Conservation (phyloP, 2,888 invertebrate species). For the Anthophora plumipes region DNA sequence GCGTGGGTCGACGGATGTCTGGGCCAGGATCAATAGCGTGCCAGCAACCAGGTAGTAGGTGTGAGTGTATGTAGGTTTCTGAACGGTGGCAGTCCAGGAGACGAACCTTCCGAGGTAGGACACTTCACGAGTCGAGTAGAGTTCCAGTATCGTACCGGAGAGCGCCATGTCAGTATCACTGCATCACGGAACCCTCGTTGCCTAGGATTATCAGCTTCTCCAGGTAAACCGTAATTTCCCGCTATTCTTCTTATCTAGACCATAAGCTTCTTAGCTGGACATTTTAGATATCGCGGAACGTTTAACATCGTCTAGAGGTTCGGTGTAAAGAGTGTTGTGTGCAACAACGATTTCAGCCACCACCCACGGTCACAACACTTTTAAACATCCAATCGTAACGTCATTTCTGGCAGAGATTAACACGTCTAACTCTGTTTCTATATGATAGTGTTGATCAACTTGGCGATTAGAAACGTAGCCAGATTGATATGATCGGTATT, state of each 20-base stretch:
- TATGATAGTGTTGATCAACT: neutral
- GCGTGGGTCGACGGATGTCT: constrained; percentile 82
- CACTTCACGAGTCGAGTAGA: constrained; percentile 74
- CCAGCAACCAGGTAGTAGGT: constrained; percentile 82
- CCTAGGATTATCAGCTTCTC: constrained; percentile 82
- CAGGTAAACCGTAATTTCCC: constrained; percentile 75
- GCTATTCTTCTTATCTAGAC: neutral
- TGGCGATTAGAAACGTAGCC: neutral
- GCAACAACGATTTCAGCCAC: constrained; percentile 23
- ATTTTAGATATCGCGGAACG: neutral
- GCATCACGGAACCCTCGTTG: constrained; percentile 78
- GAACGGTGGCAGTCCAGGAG: constrained; percentile 83
- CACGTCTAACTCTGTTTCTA: neutral
- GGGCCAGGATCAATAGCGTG: constrained; percentile 84
- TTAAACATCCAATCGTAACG: neutral
- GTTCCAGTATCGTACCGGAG: constrained; percentile 74
- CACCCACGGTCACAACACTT: constrained; percentile 31
- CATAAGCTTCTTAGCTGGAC: neutral
- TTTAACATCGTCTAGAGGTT: neutral
- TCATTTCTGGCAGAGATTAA: neutral
- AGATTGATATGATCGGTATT: no score
- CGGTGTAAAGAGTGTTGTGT: neutral
- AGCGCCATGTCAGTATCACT: constrained; percentile 82
- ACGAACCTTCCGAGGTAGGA: constrained; percentile 82
- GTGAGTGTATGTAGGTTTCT: constrained; percentile 79